phyloP scores from a whole-genome alignment of 2,797 vertebrate species.

The Microchirus variegatus region DNA sequence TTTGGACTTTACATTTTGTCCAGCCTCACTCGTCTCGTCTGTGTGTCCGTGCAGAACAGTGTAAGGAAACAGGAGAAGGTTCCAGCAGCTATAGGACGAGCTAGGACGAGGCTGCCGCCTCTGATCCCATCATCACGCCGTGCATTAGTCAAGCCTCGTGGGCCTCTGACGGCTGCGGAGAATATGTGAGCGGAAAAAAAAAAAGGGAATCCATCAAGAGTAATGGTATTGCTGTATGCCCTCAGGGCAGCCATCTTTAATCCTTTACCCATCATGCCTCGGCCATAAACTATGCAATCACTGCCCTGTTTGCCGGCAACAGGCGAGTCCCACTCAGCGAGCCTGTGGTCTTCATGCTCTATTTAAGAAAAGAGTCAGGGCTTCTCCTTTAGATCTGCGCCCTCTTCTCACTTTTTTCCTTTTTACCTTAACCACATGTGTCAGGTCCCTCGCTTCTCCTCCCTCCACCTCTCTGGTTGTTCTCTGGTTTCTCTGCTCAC shows the following conservation, averaged over 20 bases:
- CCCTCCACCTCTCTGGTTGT: constrained; percentile 39
- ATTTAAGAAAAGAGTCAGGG: constrained; percentile 72
- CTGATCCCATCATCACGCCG: constrained; percentile 78
- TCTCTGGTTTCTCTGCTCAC: too few relatives aligned
- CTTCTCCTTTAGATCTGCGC: constrained; percentile 57
- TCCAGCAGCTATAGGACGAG: too few relatives aligned
- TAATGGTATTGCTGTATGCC: constrained; percentile 83
- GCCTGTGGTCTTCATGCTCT: constrained; percentile 75
- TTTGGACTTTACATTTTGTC: not conserved
- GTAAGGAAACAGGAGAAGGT: constrained; percentile 28
- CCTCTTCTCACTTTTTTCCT: constrained; percentile 19
- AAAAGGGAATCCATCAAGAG: constrained; percentile 83
- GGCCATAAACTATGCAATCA: constrained; percentile 76
- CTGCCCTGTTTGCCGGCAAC: constrained; percentile 69
- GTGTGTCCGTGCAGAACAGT: constrained; percentile 5
- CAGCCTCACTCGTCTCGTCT: not conserved
- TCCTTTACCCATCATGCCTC: constrained; percentile 77
- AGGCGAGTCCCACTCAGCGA: constrained; percentile 65
- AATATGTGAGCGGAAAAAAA: constrained; percentile 82
- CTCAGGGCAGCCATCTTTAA: constrained; percentile 83
- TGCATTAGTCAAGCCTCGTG: constrained; percentile 85
- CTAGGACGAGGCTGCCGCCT: constrained; percentile 57
- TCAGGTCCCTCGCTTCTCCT: constrained; percentile 50
- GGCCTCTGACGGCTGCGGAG: constrained; percentile 79
- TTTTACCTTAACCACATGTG: constrained; percentile 65